phyloP scores from a whole-genome alignment of 92 coral and sea anemone genomes.

The Epizoanthus scotinus region DNA sequence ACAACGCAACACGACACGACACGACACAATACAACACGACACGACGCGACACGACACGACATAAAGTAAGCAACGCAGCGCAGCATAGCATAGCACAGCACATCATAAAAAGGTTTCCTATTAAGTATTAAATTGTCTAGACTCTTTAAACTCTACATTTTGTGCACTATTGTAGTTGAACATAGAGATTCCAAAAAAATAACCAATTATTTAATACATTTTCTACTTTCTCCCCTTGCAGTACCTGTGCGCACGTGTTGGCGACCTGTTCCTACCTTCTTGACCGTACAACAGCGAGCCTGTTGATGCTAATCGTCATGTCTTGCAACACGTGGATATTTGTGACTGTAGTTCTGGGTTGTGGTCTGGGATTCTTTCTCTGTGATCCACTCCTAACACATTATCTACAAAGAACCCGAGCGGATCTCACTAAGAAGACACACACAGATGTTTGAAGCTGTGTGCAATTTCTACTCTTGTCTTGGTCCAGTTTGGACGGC shows the following conservation, averaged over 20 bases:
- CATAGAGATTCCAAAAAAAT: background rate
- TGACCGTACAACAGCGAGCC: constrained; percentile 21
- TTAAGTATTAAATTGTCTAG: too few relatives aligned
- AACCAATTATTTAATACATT: too few relatives aligned
- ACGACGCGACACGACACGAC: too few relatives aligned
- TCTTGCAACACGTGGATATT: constrained; percentile 31
- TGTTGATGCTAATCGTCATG: constrained; percentile 30
- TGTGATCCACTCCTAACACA: constrained; percentile 24
- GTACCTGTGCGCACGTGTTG: background rate
- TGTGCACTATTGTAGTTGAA: background rate
- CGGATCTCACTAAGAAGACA: background rate
- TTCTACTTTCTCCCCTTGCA: background rate
- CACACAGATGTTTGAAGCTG: constrained; percentile 2
- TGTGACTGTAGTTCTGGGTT: constrained; percentile 3
- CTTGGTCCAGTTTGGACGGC: too few relatives aligned
- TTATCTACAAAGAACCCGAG: background rate
- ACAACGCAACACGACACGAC: too few relatives aligned
- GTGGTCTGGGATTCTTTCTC: constrained; percentile 33
- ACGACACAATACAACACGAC: too few relatives aligned
- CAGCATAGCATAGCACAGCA: too few relatives aligned
- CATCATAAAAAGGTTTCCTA: too few relatives aligned
- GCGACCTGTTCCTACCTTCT: constrained; percentile 9
- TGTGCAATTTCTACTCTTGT: too few relatives aligned
- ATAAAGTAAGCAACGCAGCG: too few relatives aligned
- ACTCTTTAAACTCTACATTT: too few relatives aligned